Conservation (phyloP, 2,888 invertebrate genomes). For the Dynastes grantii region DNA sequence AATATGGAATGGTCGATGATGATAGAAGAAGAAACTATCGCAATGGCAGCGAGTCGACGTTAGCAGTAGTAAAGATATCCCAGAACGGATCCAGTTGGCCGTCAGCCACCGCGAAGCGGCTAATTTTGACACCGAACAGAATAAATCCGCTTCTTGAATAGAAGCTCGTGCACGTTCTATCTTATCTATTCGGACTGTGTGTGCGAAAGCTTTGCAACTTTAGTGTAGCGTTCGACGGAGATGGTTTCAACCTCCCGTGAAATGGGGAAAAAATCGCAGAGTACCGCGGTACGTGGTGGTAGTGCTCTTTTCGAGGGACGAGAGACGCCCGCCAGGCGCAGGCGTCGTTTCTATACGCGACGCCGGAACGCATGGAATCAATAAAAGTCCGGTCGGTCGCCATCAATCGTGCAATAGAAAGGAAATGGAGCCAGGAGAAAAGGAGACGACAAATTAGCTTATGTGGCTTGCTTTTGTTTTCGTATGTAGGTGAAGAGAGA, state of each 20-base stretch:
- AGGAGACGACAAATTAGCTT: conserved; percentile 20
- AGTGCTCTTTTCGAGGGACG: conserved; percentile 6
- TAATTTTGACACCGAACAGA: conserved; percentile 57
- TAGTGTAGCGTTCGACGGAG: not conserved
- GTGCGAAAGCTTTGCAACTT: not conserved
- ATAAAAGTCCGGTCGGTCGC: conserved; percentile 29
- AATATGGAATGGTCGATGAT: conserved; percentile 32
- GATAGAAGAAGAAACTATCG: conserved; percentile 46
- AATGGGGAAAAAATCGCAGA: not conserved
- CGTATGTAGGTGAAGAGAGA: not conserved
- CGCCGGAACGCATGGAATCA: conserved; percentile 32
- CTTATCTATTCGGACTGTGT: not conserved
- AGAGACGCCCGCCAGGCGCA: conserved; percentile 4
- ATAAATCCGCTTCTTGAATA: not conserved
- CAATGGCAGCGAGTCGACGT: conserved; percentile 56
- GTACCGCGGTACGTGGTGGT: conserved; percentile 16
- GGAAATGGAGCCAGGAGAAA: conserved; percentile 16
- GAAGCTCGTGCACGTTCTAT: not conserved
- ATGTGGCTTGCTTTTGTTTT: conserved; percentile 27
- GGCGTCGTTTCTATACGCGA: conserved; percentile 38
- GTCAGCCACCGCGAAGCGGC: conserved; percentile 57
- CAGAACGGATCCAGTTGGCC: conserved; percentile 58
- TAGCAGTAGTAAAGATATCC: conserved; percentile 49
- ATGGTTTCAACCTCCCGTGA: conserved; percentile 21
- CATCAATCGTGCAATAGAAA: conserved; percentile 37